phyloP scores from a whole-genome alignment of 1,140 invertebrate species.

The Nasonia vitripennis region DNA sequence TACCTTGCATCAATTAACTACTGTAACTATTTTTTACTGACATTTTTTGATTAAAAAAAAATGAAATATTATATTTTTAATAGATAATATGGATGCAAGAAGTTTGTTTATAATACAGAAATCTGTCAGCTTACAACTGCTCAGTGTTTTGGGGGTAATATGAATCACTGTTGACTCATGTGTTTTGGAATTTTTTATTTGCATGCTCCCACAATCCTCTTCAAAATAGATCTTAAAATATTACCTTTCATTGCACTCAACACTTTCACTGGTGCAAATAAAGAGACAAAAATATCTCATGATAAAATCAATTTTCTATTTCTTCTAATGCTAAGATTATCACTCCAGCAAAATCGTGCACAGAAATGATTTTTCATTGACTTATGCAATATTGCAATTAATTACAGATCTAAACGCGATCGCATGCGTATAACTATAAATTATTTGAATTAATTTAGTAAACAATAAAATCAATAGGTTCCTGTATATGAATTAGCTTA shows the following conservation, averaged over 20 bases:
- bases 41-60: neutral
- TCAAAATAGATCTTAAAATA: neutral
- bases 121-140: neutral
- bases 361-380: neutral
- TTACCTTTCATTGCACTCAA: neutral
- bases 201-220: neutral
- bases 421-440: too few relatives aligned
- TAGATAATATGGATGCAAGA: neutral
- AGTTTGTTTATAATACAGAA: neutral
- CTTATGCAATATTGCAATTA: neutral
- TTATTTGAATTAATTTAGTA: neutral
- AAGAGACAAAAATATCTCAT: neutral
- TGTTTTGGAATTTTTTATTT: neutral
- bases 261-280: neutral
- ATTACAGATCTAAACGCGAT: too few relatives aligned
- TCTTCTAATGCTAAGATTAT: neutral
- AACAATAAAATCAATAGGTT: neutral
- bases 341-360: neutral
- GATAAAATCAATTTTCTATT: neutral
- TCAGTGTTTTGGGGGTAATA: neutral
- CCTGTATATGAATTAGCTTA: neutral
- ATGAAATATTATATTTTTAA: neutral
- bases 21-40: neutral
- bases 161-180: conserved; percentile 10
- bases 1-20: neutral